A percentile compares a stretch with the other conserved stretches of the same genome.
Conservation (phyloP, 2,888 invertebrate species). For the Gasteruption jaculator region DNA sequence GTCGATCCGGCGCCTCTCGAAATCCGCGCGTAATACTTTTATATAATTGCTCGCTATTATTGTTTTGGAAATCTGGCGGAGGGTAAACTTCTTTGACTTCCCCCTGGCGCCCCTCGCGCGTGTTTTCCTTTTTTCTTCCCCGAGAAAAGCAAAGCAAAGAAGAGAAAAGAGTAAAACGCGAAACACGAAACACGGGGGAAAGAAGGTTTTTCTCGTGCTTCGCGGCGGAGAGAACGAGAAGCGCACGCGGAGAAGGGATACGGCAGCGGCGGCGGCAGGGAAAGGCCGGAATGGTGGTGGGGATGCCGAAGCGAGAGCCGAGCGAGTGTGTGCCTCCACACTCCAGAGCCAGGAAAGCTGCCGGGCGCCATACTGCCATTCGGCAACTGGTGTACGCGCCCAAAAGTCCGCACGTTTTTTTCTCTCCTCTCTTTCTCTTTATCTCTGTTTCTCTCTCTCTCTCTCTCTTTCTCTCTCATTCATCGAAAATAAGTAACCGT, state of each 20-base stretch:
- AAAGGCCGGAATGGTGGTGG: slow-evolving; percentile 1
- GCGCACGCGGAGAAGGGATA: slow-evolving; percentile 21
- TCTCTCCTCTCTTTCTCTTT: background rate
- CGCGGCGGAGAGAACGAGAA: slow-evolving; percentile 34
- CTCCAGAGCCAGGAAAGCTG: slow-evolving; percentile 34
- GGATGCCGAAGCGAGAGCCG: slow-evolving; percentile 13
- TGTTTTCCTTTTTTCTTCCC: too few species aligned
- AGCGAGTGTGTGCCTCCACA: slow-evolving; percentile 21
- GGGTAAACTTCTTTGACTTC: too few species aligned
- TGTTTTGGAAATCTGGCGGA: too few species aligned
- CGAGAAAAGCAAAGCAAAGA: too few species aligned
- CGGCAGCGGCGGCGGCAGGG: too few species aligned
- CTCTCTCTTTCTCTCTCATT: background rate
- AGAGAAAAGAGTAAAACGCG: too few species aligned
- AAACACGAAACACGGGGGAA: too few species aligned
- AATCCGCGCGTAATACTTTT: too few species aligned
- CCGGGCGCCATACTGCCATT: slow-evolving; percentile 40
- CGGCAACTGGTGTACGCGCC: slow-evolving; percentile 37
- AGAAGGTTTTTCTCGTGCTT: too few species aligned
- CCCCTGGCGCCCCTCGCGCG: too few species aligned
- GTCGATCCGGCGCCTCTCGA: too few species aligned
- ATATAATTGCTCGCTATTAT: too few species aligned
- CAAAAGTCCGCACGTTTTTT: slow-evolving; percentile 18
- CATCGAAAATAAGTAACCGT: background rate
- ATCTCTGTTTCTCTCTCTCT: background rate